Evolutionary conservation across 1,140 invertebrate genomes (phyloP).

Genomic region (Berghia stephanieae): DNA sequence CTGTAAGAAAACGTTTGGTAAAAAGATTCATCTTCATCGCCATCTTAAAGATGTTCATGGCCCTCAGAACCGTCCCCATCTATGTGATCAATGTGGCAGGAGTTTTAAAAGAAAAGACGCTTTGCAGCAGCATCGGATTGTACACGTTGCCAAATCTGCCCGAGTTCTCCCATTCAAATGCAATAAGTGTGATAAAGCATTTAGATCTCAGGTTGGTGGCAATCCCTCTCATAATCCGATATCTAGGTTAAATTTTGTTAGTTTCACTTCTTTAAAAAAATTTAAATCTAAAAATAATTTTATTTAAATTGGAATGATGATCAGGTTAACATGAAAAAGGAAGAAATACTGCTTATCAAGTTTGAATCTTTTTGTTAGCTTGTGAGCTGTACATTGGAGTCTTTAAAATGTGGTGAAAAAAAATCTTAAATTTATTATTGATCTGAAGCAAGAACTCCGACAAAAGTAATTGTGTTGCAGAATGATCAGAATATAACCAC

Average conservation of each 20-base stretch:
- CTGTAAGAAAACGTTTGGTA: conserved; percentile 39
- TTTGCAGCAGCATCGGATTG: conserved; percentile 61
- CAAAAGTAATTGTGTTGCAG: no score
- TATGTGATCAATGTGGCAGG: conserved; percentile 67
- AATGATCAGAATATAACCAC: no score
- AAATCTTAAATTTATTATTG: no score
- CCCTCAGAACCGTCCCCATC: conserved; percentile 59
- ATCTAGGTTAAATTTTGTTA: not conserved
- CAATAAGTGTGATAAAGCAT: conserved; percentile 62
- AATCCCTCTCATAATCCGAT: not conserved
- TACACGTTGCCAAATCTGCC: conserved; percentile 50
- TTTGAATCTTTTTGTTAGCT: not conserved
- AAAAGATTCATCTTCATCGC: conserved; percentile 63
- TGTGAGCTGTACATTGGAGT: not conserved
- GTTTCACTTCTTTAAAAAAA: not conserved
- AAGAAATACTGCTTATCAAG: not conserved
- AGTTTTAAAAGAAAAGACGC: conserved; percentile 67
- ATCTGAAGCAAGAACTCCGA: no score
- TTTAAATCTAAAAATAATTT: not conserved
- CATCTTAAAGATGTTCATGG: conserved; percentile 65
- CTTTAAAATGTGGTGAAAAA: no score
- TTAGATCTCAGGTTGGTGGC: conserved; percentile 60
- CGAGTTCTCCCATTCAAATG: conserved; percentile 55
- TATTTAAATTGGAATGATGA: not conserved
- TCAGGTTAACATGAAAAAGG: not conserved